Conservation (phyloP, 2,888 invertebrate genomes). For the Lasioglossum vierecki region DNA sequence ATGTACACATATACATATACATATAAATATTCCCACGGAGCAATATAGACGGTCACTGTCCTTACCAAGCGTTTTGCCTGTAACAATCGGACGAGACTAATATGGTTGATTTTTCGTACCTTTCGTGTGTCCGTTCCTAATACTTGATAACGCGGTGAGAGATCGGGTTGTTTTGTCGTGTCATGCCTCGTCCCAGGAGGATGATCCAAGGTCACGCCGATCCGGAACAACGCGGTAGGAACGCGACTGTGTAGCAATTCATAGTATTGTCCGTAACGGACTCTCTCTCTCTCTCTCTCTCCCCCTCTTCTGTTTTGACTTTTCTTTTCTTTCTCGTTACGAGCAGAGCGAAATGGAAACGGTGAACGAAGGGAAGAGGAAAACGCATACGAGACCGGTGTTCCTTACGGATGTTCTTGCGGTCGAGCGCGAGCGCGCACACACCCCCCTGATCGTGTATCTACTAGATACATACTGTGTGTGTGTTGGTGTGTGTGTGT, state of each 20-base stretch:
- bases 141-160: neutral
- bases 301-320: neutral
- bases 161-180: neutral
- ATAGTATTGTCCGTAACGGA: conserved; percentile 39
- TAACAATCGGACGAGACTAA: conserved; percentile 57
- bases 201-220: neutral
- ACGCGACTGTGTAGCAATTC: conserved; percentile 37
- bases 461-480: neutral
- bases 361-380: conserved; percentile 2
- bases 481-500: neutral
- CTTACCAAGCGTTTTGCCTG: conserved; percentile 64
- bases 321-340: conserved; percentile 3
- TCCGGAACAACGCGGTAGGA: conserved; percentile 5
- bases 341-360: neutral
- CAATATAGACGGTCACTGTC: conserved; percentile 67
- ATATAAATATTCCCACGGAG: conserved; percentile 58
- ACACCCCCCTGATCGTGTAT: neutral
- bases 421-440: conserved; percentile 1
- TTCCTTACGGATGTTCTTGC: neutral
- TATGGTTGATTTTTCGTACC: conserved; percentile 45
- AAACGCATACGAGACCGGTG: neutral
- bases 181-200: conserved; percentile 3
- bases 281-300: neutral
- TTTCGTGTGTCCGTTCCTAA: conserved; percentile 47
- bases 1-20: conserved; percentile 18